Evolutionary conservation across 2,888 invertebrate genomes (phyloP).

Genomic region (Cosmorhoe ocellata): DNA sequence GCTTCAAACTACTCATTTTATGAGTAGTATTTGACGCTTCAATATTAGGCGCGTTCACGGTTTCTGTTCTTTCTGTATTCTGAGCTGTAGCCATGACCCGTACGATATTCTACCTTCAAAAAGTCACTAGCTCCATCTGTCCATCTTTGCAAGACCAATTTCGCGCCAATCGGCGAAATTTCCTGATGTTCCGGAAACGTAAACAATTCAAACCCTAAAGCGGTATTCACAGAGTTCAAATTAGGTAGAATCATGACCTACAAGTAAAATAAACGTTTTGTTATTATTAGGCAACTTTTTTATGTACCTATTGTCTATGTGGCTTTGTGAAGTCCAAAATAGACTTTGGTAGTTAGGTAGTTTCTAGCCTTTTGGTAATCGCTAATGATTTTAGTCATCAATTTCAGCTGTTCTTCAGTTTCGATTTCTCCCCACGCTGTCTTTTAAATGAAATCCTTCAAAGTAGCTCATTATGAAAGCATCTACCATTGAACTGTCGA

Average conservation of each 20-base stretch:
- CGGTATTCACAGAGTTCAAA: slow-evolving; percentile 48
- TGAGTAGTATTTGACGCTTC: too few species aligned
- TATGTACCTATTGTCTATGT: slow-evolving; percentile 53
- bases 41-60: too few species aligned
- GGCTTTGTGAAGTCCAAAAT: slow-evolving; percentile 51
- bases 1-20: too few species aligned
- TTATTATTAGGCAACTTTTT: slow-evolving; percentile 39
- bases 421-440: slow-evolving; percentile 65
- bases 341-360: slow-evolving; percentile 43
- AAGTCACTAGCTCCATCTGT: slow-evolving; percentile 41
- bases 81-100: slow-evolving; percentile 48
- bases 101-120: slow-evolving; percentile 64
- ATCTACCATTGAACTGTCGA: slow-evolving; percentile 55
- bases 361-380: slow-evolving; percentile 60
- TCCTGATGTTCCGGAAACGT: slow-evolving; percentile 54
- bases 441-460: slow-evolving; percentile 51
- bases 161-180: slow-evolving; percentile 63
- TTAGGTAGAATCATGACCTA: slow-evolving; percentile 72
- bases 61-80: too few species aligned
- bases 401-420: slow-evolving; percentile 47
- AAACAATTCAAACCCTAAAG: slow-evolving; percentile 51
- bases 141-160: slow-evolving; percentile 68
- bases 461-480: slow-evolving; percentile 66
- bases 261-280: slow-evolving; percentile 48
- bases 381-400: slow-evolving; percentile 46